These are phyloP conservation scores for Penaeus japonicus DNA, from an alignment of 1,140 invertebrate species.

Conservation along the genomic window DNA sequence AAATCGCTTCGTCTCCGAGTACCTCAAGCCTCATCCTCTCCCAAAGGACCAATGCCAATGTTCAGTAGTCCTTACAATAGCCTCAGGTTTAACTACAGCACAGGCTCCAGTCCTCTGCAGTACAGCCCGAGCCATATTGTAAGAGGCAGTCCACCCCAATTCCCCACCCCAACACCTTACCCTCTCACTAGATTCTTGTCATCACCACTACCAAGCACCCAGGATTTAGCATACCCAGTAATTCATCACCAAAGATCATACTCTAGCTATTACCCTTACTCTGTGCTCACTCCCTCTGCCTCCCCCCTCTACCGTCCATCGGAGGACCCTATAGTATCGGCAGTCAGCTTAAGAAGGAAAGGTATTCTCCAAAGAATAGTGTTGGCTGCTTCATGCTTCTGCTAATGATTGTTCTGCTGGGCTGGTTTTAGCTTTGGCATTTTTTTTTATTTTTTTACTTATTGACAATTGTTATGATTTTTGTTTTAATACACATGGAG, in stretches of 20 bases:
- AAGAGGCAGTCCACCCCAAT: conserved; percentile 17
- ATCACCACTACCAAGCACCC: conserved; percentile 11
- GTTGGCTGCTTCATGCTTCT: conserved; percentile 50
- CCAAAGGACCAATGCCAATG: conserved; percentile 24
- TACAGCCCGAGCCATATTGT: neutral
- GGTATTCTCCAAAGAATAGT: conserved; percentile 52
- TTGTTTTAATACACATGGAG: neutral
- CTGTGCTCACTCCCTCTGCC: conserved; percentile 51
- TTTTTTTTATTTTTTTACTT: neutral
- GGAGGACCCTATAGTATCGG: conserved; percentile 58
- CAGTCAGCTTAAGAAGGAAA: conserved; percentile 56
- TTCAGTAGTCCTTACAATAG: conserved; percentile 34
- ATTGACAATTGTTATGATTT: neutral
- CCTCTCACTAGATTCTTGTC: conserved; percentile 43
- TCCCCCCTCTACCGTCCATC: conserved; percentile 58
- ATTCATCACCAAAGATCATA: conserved; percentile 51
- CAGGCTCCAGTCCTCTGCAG: conserved; percentile 17
- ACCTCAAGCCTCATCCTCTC: conserved; percentile 45
- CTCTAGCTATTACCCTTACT: conserved; percentile 41
- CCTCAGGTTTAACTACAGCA: conserved; percentile 22
- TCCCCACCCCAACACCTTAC: conserved; percentile 33
- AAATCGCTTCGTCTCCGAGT: conserved; percentile 22
- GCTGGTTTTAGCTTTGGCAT: conserved; percentile 14
- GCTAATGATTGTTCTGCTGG: conserved; percentile 26
- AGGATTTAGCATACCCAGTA: conserved; percentile 26